Evolutionary conservation across 2,888 invertebrate species (phyloP).

Genomic region (Odontothrips loti): DNA sequence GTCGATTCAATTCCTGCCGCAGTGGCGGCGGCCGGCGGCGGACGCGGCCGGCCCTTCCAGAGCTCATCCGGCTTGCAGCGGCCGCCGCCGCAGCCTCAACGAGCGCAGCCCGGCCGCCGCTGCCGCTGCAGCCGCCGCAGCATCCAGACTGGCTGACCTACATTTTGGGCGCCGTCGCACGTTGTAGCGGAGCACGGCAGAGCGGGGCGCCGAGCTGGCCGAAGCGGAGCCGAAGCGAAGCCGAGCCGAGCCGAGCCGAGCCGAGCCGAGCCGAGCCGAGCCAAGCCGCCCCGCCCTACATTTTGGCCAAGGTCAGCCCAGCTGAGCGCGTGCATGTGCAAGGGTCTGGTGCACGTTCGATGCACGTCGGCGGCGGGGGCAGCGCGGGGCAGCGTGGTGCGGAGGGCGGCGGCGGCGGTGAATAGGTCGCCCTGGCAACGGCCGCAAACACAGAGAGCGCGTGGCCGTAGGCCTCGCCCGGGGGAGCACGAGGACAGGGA

Average conservation of each 20-base stretch:
- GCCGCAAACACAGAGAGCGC: background rate
- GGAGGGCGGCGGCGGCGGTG: background rate
- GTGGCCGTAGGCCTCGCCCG: background rate
- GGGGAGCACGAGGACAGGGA: background rate
- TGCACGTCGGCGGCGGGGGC: background rate
- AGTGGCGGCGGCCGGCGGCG: background rate
- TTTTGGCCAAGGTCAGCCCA: background rate
- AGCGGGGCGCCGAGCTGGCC: no score
- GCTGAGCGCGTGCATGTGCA: background rate
- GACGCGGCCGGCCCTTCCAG: background rate
- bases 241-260: background rate
- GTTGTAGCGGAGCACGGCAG: no score
- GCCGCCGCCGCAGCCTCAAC: background rate
- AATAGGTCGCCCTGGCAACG: background rate
- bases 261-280: background rate
- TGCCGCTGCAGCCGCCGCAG: background rate
- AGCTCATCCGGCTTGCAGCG: background rate
- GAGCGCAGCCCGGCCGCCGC: background rate
- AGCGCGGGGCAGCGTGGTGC: background rate
- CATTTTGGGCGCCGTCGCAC: background rate
- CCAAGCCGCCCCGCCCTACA: background rate
- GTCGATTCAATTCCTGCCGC: no score
- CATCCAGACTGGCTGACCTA: conserved; percentile 18
- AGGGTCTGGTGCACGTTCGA: background rate
- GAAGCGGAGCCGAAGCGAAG: background rate